Conservation (phyloP, 2,888 invertebrate genomes). For the Amiota minor region DNA sequence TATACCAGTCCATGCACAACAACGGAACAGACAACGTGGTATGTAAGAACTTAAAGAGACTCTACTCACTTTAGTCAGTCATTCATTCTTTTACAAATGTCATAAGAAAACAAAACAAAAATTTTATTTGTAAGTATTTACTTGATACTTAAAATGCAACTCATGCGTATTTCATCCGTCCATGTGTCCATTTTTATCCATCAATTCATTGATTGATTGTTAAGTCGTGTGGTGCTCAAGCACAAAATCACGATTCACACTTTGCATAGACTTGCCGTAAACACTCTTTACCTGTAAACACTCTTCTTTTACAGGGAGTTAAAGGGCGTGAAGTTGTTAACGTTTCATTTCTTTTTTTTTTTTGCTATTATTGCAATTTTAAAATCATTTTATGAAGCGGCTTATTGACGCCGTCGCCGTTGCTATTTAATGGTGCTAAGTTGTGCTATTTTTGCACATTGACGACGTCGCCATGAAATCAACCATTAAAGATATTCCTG, state of each 20-base stretch:
- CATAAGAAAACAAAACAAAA: background rate
- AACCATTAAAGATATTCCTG: no score
- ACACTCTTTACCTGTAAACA: no score
- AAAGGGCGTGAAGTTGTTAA: conserved; percentile 4
- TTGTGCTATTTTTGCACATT: no score
- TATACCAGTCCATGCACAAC: conserved; percentile 61
- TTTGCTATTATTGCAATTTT: conserved; percentile 6
- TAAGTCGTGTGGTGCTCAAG: conserved; percentile 13
- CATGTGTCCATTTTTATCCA: background rate
- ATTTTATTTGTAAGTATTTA: conserved; percentile 21
- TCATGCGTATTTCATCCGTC: background rate
- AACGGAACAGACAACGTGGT: conserved; percentile 68
- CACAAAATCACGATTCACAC: conserved; percentile 1
- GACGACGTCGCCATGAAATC: no score
- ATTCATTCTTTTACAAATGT: background rate
- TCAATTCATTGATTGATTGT: background rate
- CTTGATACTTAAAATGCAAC: conserved; percentile 14
- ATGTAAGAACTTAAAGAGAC: conserved; percentile 52
- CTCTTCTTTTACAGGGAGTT: no score
- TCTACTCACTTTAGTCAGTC: background rate
- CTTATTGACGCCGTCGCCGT: no score
- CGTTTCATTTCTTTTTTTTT: background rate
- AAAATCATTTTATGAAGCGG: background rate
- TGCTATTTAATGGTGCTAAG: no score
- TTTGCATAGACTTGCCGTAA: background rate